Evolutionary conservation across 2,113 vertebrate species (phyloP).

Genomic region (Mohoua ochrocephala): DNA sequence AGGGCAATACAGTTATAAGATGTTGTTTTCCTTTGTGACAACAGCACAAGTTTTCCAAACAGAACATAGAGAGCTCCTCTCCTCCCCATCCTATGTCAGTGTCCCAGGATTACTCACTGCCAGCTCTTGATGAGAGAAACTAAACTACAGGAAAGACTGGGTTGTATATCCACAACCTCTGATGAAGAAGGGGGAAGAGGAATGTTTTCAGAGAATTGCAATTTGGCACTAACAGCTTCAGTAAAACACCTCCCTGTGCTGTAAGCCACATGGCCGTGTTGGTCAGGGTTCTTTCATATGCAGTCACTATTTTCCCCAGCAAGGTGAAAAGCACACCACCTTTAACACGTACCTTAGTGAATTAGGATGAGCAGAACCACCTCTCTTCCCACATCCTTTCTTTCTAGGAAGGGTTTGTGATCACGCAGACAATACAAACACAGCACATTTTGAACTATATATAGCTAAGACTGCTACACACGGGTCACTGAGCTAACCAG

Average conservation of each 20-base stretch:
- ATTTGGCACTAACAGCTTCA: neutral
- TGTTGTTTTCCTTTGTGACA: neutral
- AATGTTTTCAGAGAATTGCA: neutral
- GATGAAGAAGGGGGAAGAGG: neutral
- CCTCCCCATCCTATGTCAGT: neutral
- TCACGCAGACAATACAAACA: neutral
- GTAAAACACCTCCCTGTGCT: neutral
- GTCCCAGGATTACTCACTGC: neutral
- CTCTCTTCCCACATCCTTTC: neutral
- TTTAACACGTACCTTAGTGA: neutral
- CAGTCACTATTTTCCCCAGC: neutral
- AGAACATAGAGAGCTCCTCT: neutral
- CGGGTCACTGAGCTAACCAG: neutral
- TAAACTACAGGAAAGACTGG: neutral
- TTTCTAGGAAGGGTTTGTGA: neutral
- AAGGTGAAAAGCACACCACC: neutral
- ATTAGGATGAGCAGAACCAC: neutral
- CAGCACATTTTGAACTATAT: neutral
- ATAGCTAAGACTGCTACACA: neutral
- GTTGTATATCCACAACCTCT: neutral
- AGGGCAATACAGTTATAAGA: neutral
- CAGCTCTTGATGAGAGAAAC: neutral
- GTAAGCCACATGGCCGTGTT: neutral
- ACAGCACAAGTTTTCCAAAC: neutral
- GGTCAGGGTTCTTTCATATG: neutral